Percentiles rank a stretch among this genome's conserved stretches.
These are phyloP conservation scores for Callospermophilus lateralis DNA, from an alignment of 2,113 vertebrate species.

Conservation along the genomic window DNA sequence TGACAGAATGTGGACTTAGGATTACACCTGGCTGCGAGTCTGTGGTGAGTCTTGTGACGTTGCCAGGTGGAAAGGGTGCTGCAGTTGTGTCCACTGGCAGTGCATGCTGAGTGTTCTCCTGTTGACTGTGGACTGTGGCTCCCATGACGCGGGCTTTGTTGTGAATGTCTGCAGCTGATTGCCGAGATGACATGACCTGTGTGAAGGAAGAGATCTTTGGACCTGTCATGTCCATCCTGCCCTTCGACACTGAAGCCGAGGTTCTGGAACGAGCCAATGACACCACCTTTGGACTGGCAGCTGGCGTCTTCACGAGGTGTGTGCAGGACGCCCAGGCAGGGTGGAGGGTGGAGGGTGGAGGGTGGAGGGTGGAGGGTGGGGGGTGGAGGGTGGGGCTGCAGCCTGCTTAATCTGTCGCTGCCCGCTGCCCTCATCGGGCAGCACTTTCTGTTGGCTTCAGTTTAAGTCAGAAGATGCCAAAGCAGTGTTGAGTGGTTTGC, in stretches of 20 bases:
- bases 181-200: conserved; percentile 96
- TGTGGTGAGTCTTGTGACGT: accelerated
- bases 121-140: neutral
- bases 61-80: neutral
- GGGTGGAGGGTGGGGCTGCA: neutral
- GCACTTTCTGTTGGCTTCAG: neutral
- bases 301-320: conserved; percentile 98
- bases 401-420: accelerated
- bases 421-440: neutral
- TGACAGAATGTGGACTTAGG: neutral
- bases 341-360: too few species aligned
- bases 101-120: neutral
- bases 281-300: conserved; percentile 94
- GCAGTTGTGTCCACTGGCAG: too few species aligned
- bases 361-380: neutral
- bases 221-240: conserved; percentile 97
- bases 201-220: conserved; percentile 99
- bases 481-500: neutral
- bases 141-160: neutral
- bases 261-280: conserved; percentile 94
- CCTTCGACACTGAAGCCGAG: conserved; percentile 96
- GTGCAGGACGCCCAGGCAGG: neutral
- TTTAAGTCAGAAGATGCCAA: neutral
- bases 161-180: conserved; percentile 89
- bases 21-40: neutral